Conservation (phyloP, 2,113 vertebrate genomes). For the Nycticorax nycticorax region DNA sequence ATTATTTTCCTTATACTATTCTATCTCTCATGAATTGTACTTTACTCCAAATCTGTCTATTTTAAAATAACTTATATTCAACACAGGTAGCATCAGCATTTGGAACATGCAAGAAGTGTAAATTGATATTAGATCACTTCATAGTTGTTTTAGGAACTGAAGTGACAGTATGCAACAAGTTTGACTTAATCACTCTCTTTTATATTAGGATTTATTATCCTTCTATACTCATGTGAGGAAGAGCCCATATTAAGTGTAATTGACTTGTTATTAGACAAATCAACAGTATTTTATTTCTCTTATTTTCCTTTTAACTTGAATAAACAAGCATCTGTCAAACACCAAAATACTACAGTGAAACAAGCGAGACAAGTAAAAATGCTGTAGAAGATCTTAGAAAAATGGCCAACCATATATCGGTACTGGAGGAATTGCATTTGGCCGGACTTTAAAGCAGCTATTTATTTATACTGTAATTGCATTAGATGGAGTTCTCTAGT, state of each 20-base stretch:
- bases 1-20: neutral
- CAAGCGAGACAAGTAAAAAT: neutral
- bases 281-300: neutral
- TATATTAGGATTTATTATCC: constrained; percentile 7
- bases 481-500: neutral
- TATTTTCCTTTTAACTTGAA: neutral
- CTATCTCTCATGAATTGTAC: neutral
- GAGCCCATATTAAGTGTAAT: neutral
- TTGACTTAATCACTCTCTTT: neutral
- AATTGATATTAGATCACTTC: neutral
- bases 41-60: neutral
- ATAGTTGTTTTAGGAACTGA: accelerated
- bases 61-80: neutral
- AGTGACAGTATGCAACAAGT: neutral
- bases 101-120: neutral
- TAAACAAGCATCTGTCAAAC: neutral
- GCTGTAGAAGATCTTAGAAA: neutral
- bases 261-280: neutral
- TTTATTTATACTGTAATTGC: neutral
- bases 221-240: neutral
- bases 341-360: neutral
- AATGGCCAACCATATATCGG: accelerated
- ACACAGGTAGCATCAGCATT: neutral
- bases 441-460: neutral
- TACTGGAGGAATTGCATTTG: neutral